Base-by-base conservation (phyloP, 2,797 vertebrate genomes). In the Crocodylus rhombifer region DNA sequence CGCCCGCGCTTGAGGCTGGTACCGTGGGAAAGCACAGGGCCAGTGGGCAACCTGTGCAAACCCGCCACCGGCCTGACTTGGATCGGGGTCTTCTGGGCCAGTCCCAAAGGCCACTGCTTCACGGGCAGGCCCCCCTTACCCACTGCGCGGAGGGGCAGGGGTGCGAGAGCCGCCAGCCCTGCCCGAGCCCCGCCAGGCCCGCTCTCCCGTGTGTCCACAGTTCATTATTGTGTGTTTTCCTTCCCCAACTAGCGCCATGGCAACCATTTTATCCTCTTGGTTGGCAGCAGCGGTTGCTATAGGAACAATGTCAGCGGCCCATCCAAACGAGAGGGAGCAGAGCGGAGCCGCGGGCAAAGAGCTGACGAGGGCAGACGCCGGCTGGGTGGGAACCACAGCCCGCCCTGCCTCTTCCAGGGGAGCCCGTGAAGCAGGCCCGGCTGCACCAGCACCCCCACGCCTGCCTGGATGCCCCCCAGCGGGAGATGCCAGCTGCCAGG, bases 141-240 rank as follows among this genome's bases (percentile, higher is more conserved):
- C 20, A n/a, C 7, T 18, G 64, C 64, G 30, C 15, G 18, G 28
- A 65, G 20, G 14, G 11, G 30, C 33, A 69, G 33, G 33, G 30
- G 65, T 33, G 30, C 33, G 20, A 36, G 65, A 69, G 30, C 65
- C 30, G 21, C 30, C 42, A 51, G 42, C 42, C 42, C 42, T 51
- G 42, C 42, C 42, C 3, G 42, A 51, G 42, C 42, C 42, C 42
- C 10, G 42, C 42, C 42, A 11, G 42, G 42, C 42, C 42, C 42
- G 9, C 10, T 11, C 42, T 51, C 76, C 2, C 18, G 5, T 82
- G 95, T 94, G 88, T 92, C 95, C 95, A 92, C 89, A 95, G 97
- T 97, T 97, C 97, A 97, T 97, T 12, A 97, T 97, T 97, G 96
- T 96, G 94, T 95, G 93, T 86, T 97, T 97, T 94, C 92, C 91